Evolutionary conservation across 2,113 vertebrate species (phyloP), one percentile per base, ranked within the genome.

Genomic region (Cricetomys ansorgei): DNA sequence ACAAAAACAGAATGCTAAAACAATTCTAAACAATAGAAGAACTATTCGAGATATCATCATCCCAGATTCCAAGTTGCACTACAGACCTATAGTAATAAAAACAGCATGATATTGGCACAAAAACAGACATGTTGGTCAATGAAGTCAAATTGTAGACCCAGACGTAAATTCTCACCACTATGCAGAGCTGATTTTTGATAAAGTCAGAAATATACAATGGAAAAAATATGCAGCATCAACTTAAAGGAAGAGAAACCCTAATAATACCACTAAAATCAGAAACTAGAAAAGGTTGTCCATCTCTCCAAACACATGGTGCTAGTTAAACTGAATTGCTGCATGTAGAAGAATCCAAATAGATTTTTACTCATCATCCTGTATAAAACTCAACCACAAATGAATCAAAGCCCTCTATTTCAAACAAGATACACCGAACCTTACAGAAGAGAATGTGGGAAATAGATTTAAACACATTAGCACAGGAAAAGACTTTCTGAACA

Each of bases 21-120:
- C 48, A 79, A 53, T 37, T 34, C 17, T 53, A 21, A 53, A 79
- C 43, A 53, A 53, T 34, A 21, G 19, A 21, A 79, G 48, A 37
- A n/a, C 2, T 21, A 4, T 0, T 23, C 4, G 11, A 16, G 50
- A 1, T 37, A n/a, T 23, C 10, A 55, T 19, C 19, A n/a, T 55
- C 34, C 19, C 50, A 37, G 34, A 23, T 12, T 50, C 23, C 50
- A 55, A 55, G 10, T 50, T 80, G 4, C n/a, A 37, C 10, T 31
- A 80, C 37, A 37, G 77, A n/a, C 9, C 16, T 79, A 53, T 21
- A 79, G 43, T 76, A 76, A 27, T 48, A 76, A 37, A 31, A 79
- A 34, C 17, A 77, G 16, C 31, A 55, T n/a, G 9, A 34, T 80
- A 43, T 25, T 43, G 70, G 10, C 70, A 55, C 8, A n/a, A 50